Evolutionary conservation across 2,113 vertebrate species (phyloP), one percentile per base, ranked within the genome.

Genomic region (Colaptes auratus): DNA sequence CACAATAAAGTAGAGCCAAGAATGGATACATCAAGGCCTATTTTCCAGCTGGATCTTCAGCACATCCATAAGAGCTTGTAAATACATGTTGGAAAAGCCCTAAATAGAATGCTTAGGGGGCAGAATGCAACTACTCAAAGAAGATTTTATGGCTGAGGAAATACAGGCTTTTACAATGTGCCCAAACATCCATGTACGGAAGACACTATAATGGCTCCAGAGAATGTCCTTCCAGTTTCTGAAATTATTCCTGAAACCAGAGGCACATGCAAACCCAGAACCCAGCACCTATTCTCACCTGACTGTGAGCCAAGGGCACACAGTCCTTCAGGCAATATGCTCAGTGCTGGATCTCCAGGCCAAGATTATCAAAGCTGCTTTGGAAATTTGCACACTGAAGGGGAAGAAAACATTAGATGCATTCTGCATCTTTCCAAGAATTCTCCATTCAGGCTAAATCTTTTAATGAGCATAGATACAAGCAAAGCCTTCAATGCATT

Each of bases 61-160:
- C 93, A 89, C 63, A 93, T 66, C 88, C 95, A 59, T 81, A 88
- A 75, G 87, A 91, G 87, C 95, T 97, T 97, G 94, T 96, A 97
- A 97, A 97, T 84, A 97, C 89, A 96, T 73, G 85, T 63, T 94
- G 92, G 96, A 89, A 97, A 94, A 96, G 44, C 96, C 86, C 90
- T 94, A 96, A 97, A 94, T 92, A 97, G 93, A 96, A 93, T 58
- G n/a, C 90, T 96, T 93, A 91, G 75, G 95, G 95, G 83, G 88
- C 58, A 88, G 93, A 94, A 97, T 82, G 86, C 46, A 83, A 75
- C 94, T 65, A 83, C 73, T 82, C 82, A 72, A 89, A 89, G 79
- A 80, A 93, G 69, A 88, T 85, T 93, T 90, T 42, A 46, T 85
- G 36, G 72, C 89, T 73, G 75, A 85, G 61, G 88, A 96, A 96